These are phyloP conservation scores for Patella caerulea DNA, from an alignment of 2,888 invertebrate genomes.

Conservation along the genomic window DNA sequence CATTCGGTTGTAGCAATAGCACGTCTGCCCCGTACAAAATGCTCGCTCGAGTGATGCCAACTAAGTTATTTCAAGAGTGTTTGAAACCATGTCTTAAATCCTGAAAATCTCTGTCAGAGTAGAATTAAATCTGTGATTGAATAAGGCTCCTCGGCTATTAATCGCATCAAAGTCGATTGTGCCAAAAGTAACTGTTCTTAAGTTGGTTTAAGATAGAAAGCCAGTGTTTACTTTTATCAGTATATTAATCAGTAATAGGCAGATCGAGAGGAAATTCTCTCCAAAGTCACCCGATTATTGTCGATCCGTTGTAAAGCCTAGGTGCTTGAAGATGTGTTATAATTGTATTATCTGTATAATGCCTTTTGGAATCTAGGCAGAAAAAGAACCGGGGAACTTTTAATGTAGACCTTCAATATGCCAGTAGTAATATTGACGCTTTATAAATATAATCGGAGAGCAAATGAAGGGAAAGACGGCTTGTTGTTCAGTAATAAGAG, in stretches of 20 bases:
- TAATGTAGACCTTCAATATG: conserved; percentile 23
- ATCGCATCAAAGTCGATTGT: conserved; percentile 20
- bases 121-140: conserved; percentile 28
- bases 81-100: conserved; percentile 10
- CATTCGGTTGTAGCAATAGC: conserved; percentile 7
- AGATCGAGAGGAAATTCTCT: conserved; percentile 28
- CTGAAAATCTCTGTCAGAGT: conserved; percentile 9
- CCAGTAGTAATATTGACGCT: background rate
- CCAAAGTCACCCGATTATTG: conserved; percentile 36
- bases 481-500: conserved; percentile 17
- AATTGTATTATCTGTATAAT: conserved; percentile 36
- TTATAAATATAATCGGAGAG: conserved; percentile 1
- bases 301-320: conserved; percentile 40
- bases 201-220: conserved; percentile 20
- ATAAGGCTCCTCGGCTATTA: conserved; percentile 22
- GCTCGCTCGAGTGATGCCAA: background rate
- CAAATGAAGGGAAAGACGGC: conserved; percentile 13
- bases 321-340: conserved; percentile 35
- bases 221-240: conserved; percentile 28
- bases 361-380: conserved; percentile 18
- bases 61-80: conserved; percentile 5
- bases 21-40: conserved; percentile 4
- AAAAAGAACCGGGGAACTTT: conserved; percentile 18
- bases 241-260: conserved; percentile 36
- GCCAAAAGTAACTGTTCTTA: conserved; percentile 20